These are phyloP conservation scores for Anthrax anthrax DNA, from an alignment of 2,888 invertebrate species.

Conservation along the genomic window DNA sequence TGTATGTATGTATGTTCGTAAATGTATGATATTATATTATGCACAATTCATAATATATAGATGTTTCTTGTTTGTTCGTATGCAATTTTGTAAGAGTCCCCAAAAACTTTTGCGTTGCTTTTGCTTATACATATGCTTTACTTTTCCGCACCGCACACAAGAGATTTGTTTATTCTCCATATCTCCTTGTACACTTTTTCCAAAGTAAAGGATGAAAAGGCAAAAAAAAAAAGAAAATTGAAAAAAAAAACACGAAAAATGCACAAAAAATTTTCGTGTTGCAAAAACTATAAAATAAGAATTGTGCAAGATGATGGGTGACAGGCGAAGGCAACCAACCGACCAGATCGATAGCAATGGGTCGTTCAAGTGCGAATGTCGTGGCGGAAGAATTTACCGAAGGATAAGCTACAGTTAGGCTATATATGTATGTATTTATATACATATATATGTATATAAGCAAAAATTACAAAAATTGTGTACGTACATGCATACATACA, in stretches of 20 bases:
- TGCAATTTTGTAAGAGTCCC: slow-evolving; percentile 2
- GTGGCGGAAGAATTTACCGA: slow-evolving; percentile 5
- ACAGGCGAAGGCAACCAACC: slow-evolving; percentile 1
- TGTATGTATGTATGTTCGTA: too few species aligned
- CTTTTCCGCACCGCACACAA: slow-evolving; percentile 7
- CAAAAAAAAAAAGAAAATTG: neutral
- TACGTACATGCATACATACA: neutral
- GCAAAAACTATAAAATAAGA: neutral
- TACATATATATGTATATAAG: too few species aligned
- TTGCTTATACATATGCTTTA: neutral
- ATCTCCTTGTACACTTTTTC: neutral
- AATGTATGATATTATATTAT: too few species aligned
- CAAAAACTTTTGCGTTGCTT: slow-evolving; percentile 5
- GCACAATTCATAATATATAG: too few species aligned
- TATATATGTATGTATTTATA: too few species aligned
- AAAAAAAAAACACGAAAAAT: neutral
- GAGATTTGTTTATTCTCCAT: slow-evolving; percentile 7
- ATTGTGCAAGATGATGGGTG: slow-evolving; percentile 6
- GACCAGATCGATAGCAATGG: slow-evolving; percentile 7
- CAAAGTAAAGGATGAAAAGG: neutral
- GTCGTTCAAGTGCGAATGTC: slow-evolving; percentile 7
- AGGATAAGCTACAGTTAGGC: slow-evolving; percentile 3
- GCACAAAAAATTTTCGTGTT: slow-evolving; percentile 2
- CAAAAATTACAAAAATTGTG: neutral
- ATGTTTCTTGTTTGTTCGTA: neutral